phyloP scores from a whole-genome alignment of 2,888 invertebrate genomes.

The Drosophila testacea region DNA sequence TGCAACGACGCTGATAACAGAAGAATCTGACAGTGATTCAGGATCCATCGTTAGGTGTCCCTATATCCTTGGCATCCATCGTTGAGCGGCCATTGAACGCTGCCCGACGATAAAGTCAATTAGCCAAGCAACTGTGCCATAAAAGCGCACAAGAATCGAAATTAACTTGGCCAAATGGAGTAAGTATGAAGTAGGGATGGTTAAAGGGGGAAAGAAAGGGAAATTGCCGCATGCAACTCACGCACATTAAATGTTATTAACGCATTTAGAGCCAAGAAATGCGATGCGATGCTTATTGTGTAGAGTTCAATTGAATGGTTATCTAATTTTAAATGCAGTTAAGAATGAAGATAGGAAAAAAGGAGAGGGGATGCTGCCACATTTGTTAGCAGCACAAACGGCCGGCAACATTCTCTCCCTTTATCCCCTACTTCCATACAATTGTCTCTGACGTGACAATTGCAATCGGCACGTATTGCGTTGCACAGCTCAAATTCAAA shows the following conservation, averaged over 20 bases:
- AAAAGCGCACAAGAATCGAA: slow-evolving; percentile 74
- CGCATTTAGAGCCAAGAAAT: slow-evolving; percentile 55
- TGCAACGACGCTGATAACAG: slow-evolving; percentile 58
- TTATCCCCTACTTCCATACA: slow-evolving; percentile 8
- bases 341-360: background rate
- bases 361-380: slow-evolving; percentile 34
- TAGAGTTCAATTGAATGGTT: slow-evolving; percentile 71
- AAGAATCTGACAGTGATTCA: slow-evolving; percentile 44
- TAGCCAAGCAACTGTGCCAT: slow-evolving; percentile 63
- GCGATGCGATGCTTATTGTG: slow-evolving; percentile 41
- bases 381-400: slow-evolving; percentile 52
- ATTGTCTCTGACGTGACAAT: slow-evolving; percentile 71
- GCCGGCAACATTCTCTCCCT: background rate
- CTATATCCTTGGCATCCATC: slow-evolving; percentile 29
- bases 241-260: slow-evolving; percentile 80
- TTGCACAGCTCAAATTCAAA: slow-evolving; percentile 2
- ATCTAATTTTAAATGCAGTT: slow-evolving; percentile 67
- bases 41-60: slow-evolving; percentile 44
- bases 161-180: slow-evolving; percentile 66
- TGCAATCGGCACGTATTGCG: slow-evolving; percentile 63
- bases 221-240: slow-evolving; percentile 41
- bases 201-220: background rate
- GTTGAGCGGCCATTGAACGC: slow-evolving; percentile 63
- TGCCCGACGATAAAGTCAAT: slow-evolving; percentile 71
- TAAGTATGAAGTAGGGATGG: slow-evolving; percentile 9